Percentiles rank a stretch among this genome's conserved stretches.
Evolutionary conservation across 2,888 invertebrate genomes (phyloP).

Genomic region (Heliconius charithonia): DNA sequence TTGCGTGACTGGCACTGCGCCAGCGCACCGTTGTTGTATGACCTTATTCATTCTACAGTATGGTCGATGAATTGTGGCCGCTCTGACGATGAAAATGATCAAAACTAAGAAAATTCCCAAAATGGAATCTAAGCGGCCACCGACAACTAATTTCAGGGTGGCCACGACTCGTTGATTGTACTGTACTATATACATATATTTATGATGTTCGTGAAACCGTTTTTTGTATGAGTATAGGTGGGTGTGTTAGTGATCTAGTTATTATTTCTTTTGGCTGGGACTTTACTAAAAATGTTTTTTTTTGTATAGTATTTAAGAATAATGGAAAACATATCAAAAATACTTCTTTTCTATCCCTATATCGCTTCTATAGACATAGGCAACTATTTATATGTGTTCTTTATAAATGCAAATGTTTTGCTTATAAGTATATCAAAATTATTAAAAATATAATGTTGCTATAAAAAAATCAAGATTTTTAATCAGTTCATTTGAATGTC

Average conservation of each 20-base stretch:
- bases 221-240: background rate
- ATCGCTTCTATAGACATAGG: background rate
- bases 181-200: background rate
- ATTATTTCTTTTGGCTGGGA: background rate
- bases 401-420: background rate
- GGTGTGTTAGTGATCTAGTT: constrained; percentile 1
- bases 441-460: background rate
- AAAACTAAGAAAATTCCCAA: no score
- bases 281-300: background rate
- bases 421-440: background rate
- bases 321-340: background rate
- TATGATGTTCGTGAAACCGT: background rate
- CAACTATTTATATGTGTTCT: background rate
- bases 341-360: background rate
- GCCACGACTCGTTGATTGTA: background rate
- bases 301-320: background rate
- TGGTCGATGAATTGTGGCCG: background rate
- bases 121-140: no score
- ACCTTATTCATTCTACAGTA: constrained; percentile 59
- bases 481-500: background rate
- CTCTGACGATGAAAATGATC: background rate
- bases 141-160: background rate
- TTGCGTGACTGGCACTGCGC: constrained; percentile 67
- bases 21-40: constrained; percentile 65
- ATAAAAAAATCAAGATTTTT: background rate